Base-by-base conservation (phyloP, 1,140 invertebrate genomes). In the Tetramorium simillimum region DNA sequence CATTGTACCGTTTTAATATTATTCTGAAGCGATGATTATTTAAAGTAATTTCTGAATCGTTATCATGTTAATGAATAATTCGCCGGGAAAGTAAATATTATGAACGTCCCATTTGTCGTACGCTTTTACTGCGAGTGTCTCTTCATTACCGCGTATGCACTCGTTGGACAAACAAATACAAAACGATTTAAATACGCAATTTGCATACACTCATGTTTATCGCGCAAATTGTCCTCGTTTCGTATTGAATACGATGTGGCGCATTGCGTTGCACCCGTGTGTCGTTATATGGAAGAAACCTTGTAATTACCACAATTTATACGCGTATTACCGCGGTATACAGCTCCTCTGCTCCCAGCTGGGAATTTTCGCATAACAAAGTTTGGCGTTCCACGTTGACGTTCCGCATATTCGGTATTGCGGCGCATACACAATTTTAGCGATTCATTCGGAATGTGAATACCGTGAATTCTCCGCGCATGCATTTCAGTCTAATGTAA, bases 301-400 rank as follows among this genome's bases (percentile, higher is more conserved):
- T 49, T 75, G 80, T 84, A 62, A 84, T 84, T 84, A 62, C 70
- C 80, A 56, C 80, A 84, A 84, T 84, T 84, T 84, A 84, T 84
- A 75, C 69, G 80, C 56, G 21, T 72, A 84, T 84, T 84, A 84
- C 46, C 67, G 40, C 70, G 80, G 53, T 33, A 40, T 53, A 69
- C 77, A n/a, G 76, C 51, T 82, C 10, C 80, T 82, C 67, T 12
- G 53, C 80, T 73, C 67, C 80, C 80, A 60, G 51, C 80, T 73
- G 80, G 80, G 80, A 82, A 73, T 84, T 84, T 84, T 84, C 69
- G 43, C 80, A 33, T 84, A 75, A 84, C 80, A 84, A 84, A 84
- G 80, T 84, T 84, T 84, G 43, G 80, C 80, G 69, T 84, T 73
- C 69, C 80, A 28, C 53, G 80, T 84, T 84, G 80, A 84, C 80